Percentiles rank a stretch among this genome's conserved stretches.
These are phyloP conservation scores for Eilema caniola DNA, from an alignment of 2,888 invertebrate species.

Conservation along the genomic window DNA sequence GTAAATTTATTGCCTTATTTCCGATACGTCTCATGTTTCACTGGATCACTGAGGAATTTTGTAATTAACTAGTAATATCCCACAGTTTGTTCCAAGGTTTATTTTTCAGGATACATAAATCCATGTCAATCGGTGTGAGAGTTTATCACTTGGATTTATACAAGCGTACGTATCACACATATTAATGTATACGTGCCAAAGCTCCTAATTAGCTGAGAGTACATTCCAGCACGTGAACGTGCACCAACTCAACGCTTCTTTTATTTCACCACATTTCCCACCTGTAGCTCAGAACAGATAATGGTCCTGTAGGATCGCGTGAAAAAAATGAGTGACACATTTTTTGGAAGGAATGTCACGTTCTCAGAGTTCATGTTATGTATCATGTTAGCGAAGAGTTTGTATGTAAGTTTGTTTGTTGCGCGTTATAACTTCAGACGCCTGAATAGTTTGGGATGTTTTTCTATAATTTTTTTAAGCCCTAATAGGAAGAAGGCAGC, in stretches of 20 bases:
- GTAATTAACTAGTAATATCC: not conserved
- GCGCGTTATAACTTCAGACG: too few relatives aligned
- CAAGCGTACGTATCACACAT: not conserved
- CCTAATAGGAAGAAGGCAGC: too few relatives aligned
- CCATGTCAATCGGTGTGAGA: not conserved
- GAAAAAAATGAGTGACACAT: too few relatives aligned
- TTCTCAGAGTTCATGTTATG: too few relatives aligned
- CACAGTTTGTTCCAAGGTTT: not conserved
- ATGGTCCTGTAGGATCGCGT: not conserved
- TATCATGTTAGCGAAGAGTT: too few relatives aligned
- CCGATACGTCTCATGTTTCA: slow-evolving; percentile 9
- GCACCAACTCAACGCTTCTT: not conserved
- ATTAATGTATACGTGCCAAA: too few relatives aligned
- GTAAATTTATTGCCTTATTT: slow-evolving; percentile 4
- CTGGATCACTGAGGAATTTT: not conserved
- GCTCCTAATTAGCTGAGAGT: too few relatives aligned
- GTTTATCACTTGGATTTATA: not conserved
- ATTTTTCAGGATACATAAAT: not conserved
- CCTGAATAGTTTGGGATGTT: too few relatives aligned
- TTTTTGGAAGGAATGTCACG: too few relatives aligned
- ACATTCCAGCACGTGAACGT: not conserved
- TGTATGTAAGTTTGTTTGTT: too few relatives aligned
- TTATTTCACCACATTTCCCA: slow-evolving; percentile 9
- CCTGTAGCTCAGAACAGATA: too few relatives aligned
- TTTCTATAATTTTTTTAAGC: too few relatives aligned